Base-by-base conservation (phyloP, 2,888 invertebrate species). In the Eilema sororculum region DNA sequence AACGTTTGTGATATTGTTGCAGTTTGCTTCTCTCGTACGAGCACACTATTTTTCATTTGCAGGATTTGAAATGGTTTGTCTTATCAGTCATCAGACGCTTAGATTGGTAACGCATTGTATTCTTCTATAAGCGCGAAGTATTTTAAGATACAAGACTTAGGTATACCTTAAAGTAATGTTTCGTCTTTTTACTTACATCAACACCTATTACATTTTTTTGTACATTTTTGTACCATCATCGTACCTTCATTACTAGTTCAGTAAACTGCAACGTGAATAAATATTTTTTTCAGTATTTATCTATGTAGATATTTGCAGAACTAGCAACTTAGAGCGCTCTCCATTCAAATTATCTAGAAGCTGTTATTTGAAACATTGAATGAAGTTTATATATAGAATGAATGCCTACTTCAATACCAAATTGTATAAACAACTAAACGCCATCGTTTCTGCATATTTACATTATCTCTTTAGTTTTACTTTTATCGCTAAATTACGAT, bases 401-500 rank as follows among this genome's bases (percentile, higher is more conserved):
- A 16, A 41, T 41, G 9, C 24, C 60, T 63, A 69, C 68, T 77
- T 71, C 41, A 77, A 61, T 57, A 71, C 71, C 71, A 73, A 60
- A 69, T 66, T 71, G 69, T 77, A 67, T 77, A 73, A 64, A 61
- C 58, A 74, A 30, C 56, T 68, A 67, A 80, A 46, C 41, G 59
- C 20, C 16, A 16, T 58, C 28, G 30, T 64, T 59, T 25, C 28
- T 33, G 30, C 52, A 57, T 80, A 74, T 78, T 77, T 80, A 72
- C 65, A 67, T 77, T 61, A 71, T 57, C 70, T 80, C 72, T 69
- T 76, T 73, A 62, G 68, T 22, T 72, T 78, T 77, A 65, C 62
- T 77, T 74, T 72, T 71, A 78, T 68, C 69, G 71, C 57, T 37
- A 61, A 77, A 77, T 73, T 71, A 77, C 71, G 62, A 63, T 70